These are phyloP conservation scores for Achroia grisella DNA, from an alignment of 1,140 invertebrate genomes.

Conservation along the genomic window DNA sequence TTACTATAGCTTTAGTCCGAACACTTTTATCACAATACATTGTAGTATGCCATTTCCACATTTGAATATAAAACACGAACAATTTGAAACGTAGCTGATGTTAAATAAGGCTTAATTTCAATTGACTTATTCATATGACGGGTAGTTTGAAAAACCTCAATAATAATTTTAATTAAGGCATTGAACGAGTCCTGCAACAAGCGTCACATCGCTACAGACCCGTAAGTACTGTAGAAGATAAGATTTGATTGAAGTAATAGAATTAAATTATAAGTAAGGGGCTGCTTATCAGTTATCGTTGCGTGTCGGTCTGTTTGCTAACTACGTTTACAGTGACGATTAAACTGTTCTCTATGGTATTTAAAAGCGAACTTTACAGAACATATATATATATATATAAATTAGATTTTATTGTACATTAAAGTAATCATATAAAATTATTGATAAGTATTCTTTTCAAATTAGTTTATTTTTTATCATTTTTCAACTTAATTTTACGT, in stretches of 20 bases:
- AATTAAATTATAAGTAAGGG: conserved; percentile 42
- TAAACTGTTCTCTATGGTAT: not conserved
- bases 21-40: conserved; percentile 23
- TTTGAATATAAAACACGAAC: conserved; percentile 14
- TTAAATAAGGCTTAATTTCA: no score
- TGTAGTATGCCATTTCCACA: conserved; percentile 33
- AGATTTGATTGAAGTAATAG: conserved; percentile 51
- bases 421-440: no score
- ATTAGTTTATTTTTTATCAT: no score
- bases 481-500: no score
- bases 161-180: not conserved
- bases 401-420: no score
- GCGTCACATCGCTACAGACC: conserved; percentile 10
- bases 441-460: no score
- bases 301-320: conserved; percentile 52
- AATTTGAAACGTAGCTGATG: not conserved
- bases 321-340: conserved; percentile 12
- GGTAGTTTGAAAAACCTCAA: no score
- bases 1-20: conserved; percentile 22
- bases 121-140: no score
- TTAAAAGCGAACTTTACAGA: no score
- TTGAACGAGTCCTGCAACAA: not conserved
- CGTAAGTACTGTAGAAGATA: conserved; percentile 36
- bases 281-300: conserved; percentile 56
- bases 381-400: no score